Percentiles rank a stretch among this genome's conserved stretches.
phyloP scores from a whole-genome alignment of 2,797 vertebrate genomes.

The Falco biarmicus region DNA sequence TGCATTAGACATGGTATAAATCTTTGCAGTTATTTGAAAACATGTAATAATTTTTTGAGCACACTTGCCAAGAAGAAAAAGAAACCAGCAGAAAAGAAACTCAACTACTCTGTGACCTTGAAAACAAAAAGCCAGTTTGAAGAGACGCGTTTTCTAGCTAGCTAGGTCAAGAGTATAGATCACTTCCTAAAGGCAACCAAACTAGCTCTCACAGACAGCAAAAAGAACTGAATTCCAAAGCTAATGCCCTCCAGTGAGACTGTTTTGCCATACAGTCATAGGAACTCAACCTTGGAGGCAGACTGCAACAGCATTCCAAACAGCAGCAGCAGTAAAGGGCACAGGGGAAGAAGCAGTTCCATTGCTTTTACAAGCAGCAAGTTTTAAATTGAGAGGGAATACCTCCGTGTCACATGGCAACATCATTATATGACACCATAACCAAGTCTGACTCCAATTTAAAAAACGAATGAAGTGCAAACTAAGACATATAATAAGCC shows the following conservation, averaged over 20 bases:
- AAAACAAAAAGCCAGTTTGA: not conserved
- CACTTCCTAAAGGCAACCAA: not conserved
- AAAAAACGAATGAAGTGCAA: not conserved
- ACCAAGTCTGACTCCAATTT: not conserved
- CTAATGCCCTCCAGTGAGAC: not conserved
- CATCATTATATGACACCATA: not conserved
- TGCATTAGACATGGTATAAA: not conserved
- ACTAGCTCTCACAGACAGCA: not conserved
- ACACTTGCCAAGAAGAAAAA: not conserved
- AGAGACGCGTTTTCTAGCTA: not conserved
- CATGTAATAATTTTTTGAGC: not conserved
- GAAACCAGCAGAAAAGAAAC: not conserved
- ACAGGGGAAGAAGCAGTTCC: not conserved
- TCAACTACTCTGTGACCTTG: not conserved
- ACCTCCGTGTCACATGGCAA: not conserved
- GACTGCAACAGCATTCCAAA: not conserved
- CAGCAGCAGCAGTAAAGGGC: not conserved
- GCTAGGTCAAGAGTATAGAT: not conserved
- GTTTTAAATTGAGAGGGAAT: not conserved
- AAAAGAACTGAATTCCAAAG: slow-evolving; percentile 1
- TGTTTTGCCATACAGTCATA: not conserved
- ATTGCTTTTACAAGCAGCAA: not conserved
- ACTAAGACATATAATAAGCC: not conserved
- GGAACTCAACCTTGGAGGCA: not conserved
- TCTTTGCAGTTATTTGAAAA: not conserved